phyloP scores from a whole-genome alignment of 2,113 vertebrate genomes.

The Pseudonaja textilis region DNA sequence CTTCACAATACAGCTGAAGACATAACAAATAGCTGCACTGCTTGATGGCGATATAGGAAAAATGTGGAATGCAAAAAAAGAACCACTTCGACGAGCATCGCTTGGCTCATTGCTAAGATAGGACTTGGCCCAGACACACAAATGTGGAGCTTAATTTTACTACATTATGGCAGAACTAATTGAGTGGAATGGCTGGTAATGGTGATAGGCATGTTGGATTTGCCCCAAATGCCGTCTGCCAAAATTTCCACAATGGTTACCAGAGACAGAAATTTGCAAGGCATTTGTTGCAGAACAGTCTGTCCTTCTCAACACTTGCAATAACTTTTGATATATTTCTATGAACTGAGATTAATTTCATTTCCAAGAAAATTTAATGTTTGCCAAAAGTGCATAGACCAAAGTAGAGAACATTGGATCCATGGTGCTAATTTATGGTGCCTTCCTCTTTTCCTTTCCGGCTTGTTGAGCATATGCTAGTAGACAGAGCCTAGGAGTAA shows the following conservation, averaged over 20 bases:
- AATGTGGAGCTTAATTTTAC: neutral
- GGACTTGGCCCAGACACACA: neutral
- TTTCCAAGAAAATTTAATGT: neutral
- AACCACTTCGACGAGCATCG: neutral
- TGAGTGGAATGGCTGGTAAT: neutral
- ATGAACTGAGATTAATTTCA: neutral
- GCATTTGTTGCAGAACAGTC: neutral
- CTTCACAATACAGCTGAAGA: neutral
- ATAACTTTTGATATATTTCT: neutral
- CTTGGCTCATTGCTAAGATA: neutral
- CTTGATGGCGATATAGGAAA: no score
- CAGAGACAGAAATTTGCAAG: neutral
- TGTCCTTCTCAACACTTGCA: neutral
- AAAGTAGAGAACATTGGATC: neutral
- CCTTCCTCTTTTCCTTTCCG: constrained; percentile 25
- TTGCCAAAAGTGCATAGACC: neutral
- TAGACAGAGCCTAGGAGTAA: neutral
- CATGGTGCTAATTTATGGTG: constrained; percentile 40
- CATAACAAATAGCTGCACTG: neutral
- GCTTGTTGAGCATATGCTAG: constrained; percentile 14
- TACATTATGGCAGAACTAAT: neutral
- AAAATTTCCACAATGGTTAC: neutral
- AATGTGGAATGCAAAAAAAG: neutral
- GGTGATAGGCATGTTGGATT: neutral
- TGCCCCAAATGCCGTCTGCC: neutral